Percentiles rank a stretch among this genome's conserved stretches.
phyloP scores from a whole-genome alignment of 2,888 invertebrate species.

The Willowsia nigromaculata region DNA sequence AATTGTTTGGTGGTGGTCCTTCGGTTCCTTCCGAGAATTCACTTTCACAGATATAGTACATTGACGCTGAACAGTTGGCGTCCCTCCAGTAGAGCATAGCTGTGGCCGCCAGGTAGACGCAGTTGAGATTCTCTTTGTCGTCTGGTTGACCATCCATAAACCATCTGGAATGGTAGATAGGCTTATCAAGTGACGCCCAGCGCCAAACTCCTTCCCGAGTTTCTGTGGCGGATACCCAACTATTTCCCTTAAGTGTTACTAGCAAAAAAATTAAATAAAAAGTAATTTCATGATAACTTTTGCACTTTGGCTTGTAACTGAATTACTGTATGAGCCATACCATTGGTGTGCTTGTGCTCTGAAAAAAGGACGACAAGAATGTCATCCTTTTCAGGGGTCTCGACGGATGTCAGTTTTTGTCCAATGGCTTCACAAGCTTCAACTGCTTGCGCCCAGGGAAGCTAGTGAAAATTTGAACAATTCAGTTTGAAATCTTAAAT shows the following conservation, averaged over 20 bases:
- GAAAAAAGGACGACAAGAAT: conserved; percentile 58
- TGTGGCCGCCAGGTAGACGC: conserved; percentile 74
- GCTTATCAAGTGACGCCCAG: conserved; percentile 65
- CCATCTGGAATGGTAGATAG: conserved; percentile 73
- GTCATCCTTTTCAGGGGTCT: conserved; percentile 65
- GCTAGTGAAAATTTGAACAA: no score
- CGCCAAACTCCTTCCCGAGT: conserved; percentile 73
- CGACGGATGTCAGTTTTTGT: conserved; percentile 58
- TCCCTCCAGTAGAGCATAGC: conserved; percentile 75
- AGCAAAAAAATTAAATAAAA: no score
- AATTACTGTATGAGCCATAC: no score
- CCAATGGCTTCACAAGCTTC: conserved; percentile 41
- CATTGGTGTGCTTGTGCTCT: conserved; percentile 14
- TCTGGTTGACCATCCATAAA: conserved; percentile 75
- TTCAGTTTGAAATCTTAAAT: no score
- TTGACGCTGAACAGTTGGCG: conserved; percentile 74
- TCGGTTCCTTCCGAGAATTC: neutral
- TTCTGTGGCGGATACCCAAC: conserved; percentile 71
- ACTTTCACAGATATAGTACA: conserved; percentile 75
- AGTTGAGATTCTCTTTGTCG: conserved; percentile 65
- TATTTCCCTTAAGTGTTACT: conserved; percentile 60
- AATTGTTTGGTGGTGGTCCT: no score
- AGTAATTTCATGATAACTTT: no score
- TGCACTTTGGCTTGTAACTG: no score
- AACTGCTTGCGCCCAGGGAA: conserved; percentile 25